Percentiles rank a stretch among this genome's conserved stretches.
Evolutionary conservation across 2,797 vertebrate genomes (phyloP).

Genomic region (Alcedo atthis): DNA sequence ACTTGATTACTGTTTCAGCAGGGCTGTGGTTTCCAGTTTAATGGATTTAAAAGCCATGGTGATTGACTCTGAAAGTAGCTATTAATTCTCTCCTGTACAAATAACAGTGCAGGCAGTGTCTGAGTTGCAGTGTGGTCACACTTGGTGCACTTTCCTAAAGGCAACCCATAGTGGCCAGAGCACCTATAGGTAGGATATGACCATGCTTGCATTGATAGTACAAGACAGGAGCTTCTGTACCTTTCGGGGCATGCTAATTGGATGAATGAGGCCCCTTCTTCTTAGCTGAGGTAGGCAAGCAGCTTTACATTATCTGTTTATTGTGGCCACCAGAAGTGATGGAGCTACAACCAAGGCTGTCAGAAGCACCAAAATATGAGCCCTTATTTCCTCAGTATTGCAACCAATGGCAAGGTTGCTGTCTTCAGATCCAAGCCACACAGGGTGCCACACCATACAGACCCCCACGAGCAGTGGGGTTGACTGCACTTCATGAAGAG

Average conservation of each 20-base stretch:
- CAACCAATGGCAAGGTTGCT: neutral
- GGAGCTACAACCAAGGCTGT: neutral
- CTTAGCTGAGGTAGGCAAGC: neutral
- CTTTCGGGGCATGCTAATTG: neutral
- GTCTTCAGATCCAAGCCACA: neutral
- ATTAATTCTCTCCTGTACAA: neutral
- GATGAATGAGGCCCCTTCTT: neutral
- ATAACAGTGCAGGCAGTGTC: neutral
- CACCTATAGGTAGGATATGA: rapidly evolving
- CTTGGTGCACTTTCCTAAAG: neutral
- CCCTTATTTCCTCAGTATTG: neutral
- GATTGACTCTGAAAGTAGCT: neutral
- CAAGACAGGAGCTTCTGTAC: neutral
- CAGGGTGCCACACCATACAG: neutral
- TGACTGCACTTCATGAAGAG: neutral
- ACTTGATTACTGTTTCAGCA: rapidly evolving
- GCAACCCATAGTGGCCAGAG: neutral
- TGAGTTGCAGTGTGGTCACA: rapidly evolving
- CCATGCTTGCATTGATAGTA: rapidly evolving
- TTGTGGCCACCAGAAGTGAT: neutral
- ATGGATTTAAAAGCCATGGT: rapidly evolving
- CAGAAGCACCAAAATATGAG: neutral
- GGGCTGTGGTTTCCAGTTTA: neutral
- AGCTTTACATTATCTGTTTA: neutral
- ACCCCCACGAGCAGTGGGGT: neutral